Evolutionary conservation across 2,888 invertebrate species (phyloP).

Genomic region (Smittia sp.): DNA sequence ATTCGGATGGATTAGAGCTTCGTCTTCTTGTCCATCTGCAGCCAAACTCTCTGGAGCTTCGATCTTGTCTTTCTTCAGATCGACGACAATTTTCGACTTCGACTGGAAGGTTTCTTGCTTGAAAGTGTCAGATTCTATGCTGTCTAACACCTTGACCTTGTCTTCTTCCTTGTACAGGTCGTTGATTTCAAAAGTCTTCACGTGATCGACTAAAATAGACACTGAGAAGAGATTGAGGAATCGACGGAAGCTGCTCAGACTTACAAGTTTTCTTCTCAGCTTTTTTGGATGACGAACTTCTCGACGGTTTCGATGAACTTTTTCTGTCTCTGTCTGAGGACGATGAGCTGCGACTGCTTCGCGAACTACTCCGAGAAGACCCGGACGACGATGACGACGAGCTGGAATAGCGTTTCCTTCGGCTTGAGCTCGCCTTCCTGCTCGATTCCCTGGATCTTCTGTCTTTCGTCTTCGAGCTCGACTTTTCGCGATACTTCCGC

Average conservation of each 20-base stretch:
- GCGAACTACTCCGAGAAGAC: neutral
- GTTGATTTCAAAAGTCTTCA: conserved; percentile 6
- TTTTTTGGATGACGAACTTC: neutral
- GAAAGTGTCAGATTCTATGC: conserved; percentile 14
- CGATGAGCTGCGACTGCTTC: conserved; percentile 4
- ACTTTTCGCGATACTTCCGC: neutral
- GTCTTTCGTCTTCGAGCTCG: neutral
- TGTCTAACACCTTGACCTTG: neutral
- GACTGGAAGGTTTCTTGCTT: neutral
- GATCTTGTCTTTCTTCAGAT: conserved; percentile 26
- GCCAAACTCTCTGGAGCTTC: neutral
- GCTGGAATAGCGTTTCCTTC: neutral
- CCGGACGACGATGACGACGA: neutral
- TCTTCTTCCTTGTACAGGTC: conserved; percentile 22
- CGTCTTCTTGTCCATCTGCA: neutral
- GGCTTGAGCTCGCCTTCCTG: neutral
- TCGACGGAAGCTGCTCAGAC: neutral
- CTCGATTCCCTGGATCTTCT: neutral
- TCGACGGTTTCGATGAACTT: neutral
- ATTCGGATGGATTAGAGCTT: conserved; percentile 22
- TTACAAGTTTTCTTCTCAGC: neutral
- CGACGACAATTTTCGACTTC: conserved; percentile 5
- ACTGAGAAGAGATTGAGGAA: neutral
- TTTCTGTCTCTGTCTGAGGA: neutral
- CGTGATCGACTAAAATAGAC: neutral